phyloP scores from a whole-genome alignment of 2,888 invertebrate species.

The Orchesella flavescens region DNA sequence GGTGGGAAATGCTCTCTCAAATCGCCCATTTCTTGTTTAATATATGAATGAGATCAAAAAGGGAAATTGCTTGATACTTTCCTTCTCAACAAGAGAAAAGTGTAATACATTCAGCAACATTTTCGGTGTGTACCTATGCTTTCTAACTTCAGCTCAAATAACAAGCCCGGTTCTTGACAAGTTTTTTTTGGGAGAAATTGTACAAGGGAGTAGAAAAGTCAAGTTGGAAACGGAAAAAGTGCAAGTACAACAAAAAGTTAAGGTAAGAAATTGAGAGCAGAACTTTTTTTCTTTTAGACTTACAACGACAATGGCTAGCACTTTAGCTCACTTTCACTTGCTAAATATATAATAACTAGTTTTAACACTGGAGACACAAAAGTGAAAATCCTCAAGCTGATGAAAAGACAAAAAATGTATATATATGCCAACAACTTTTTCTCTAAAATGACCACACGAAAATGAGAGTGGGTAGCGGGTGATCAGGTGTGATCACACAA shows the following conservation, averaged over 20 bases:
- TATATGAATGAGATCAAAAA: slow-evolving; percentile 48
- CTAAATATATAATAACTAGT: slow-evolving; percentile 19
- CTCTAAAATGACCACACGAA: too few species aligned
- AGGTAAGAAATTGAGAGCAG: not conserved
- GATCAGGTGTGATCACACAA: too few species aligned
- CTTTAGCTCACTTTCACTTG: slow-evolving; percentile 11
- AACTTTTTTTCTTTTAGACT: slow-evolving; percentile 23
- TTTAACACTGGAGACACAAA: not conserved
- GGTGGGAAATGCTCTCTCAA: slow-evolving; percentile 13
- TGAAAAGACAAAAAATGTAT: not conserved
- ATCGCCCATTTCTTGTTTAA: slow-evolving; percentile 37
- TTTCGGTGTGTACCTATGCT: not conserved
- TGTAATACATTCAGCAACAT: not conserved
- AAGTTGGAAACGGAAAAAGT: not conserved
- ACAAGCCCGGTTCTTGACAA: slow-evolving; percentile 26
- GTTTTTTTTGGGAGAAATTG: not conserved
- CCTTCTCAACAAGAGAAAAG: not conserved
- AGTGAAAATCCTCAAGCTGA: not conserved
- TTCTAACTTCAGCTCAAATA: slow-evolving; percentile 1
- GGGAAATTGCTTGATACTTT: slow-evolving; percentile 21
- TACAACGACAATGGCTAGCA: slow-evolving; percentile 14
- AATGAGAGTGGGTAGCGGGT: too few species aligned
- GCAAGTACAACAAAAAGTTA: not conserved
- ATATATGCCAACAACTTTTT: not conserved
- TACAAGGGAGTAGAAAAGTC: not conserved